Base-by-base conservation (phyloP, 2,888 invertebrate species). In the Lumbricus terrestris region DNA sequence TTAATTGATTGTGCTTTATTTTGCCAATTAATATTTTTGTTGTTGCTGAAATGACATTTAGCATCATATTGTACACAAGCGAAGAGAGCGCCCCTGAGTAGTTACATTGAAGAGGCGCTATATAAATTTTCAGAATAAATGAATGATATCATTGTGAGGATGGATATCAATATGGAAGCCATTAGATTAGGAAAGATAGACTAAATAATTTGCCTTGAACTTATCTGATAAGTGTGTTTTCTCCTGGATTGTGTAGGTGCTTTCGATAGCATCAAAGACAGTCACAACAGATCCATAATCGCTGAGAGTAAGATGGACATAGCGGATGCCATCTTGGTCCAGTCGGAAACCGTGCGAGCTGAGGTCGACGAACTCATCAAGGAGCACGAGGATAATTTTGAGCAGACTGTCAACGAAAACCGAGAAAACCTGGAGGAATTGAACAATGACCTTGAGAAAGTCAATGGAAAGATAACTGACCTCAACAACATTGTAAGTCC, bases 191-290 rank as follows among this genome's bases (percentile, higher is more conserved):
- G 20, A n/a, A 11, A 69, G 69, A 6, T n/a, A 11, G n/a, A 8
- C 8, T 69, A 69, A 69, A n/a, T 69, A 69, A n/a, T 69, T n/a
- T 69, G n/a, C 69, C 69, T 29, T 69, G 29, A n/a, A n/a, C n/a
- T n/a, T n/a, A 69, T 69, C 69, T 47, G n/a, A 40, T 15, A 40
- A 3, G 6, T 69, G n/a, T 85, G 23, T 16, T 85, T 85, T 85
- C 18, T 35, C 35, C 34, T 35, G 33, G 83, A n/a, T 34, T 85
- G 29, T 85, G n/a, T 93, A 96, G 96, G 96, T 92, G 99, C 99
- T 2, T 96, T 98, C 90, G 98, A 98, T 94, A 96, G 98, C 88
- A 99, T 99, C 0, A 96, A 97, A 69, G 97, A 97, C 92, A 96
- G 96, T 92, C 96, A 96, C 90, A 95, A 95, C 82, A 95, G 96